Evolutionary conservation across 2,797 vertebrate genomes (phyloP).

Genomic region (Eutrigla gurnardus): DNA sequence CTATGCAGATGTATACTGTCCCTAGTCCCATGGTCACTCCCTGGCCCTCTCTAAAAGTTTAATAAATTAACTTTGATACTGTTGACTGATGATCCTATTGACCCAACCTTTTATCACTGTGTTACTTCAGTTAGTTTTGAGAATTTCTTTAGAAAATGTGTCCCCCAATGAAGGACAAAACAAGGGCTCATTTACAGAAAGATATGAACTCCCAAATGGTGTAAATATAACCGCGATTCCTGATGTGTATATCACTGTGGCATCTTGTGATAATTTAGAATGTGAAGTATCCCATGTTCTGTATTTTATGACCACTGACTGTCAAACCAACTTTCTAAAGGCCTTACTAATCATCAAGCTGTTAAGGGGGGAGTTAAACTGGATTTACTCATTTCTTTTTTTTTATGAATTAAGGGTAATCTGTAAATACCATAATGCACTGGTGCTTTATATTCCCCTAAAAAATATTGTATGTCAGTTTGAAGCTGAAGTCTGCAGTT

Average conservation of each 20-base stretch:
- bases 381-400: constrained; percentile 6
- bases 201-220: constrained; percentile 45
- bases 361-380: constrained; percentile 39
- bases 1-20: constrained; percentile 6
- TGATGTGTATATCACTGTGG: constrained; percentile 50
- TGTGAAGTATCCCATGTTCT: constrained; percentile 48
- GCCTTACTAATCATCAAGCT: constrained; percentile 41
- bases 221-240: constrained; percentile 62
- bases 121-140: constrained; percentile 9
- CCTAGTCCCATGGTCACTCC: constrained; percentile 29
- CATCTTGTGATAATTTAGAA: constrained; percentile 50
- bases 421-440: constrained; percentile 37
- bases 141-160: constrained; percentile 24
- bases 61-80: constrained; percentile 1
- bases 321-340: constrained; percentile 50
- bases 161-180: constrained; percentile 19
- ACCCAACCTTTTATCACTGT: neutral
- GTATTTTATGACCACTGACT: constrained; percentile 59
- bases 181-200: constrained; percentile 28
- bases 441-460: constrained; percentile 34
- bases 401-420: constrained; percentile 26
- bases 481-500: constrained; percentile 31
- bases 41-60: neutral
- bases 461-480: constrained; percentile 18
- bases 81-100: constrained; percentile 8